Conservation (phyloP, 2,113 vertebrate species). For the Centrocercus urophasianus region DNA sequence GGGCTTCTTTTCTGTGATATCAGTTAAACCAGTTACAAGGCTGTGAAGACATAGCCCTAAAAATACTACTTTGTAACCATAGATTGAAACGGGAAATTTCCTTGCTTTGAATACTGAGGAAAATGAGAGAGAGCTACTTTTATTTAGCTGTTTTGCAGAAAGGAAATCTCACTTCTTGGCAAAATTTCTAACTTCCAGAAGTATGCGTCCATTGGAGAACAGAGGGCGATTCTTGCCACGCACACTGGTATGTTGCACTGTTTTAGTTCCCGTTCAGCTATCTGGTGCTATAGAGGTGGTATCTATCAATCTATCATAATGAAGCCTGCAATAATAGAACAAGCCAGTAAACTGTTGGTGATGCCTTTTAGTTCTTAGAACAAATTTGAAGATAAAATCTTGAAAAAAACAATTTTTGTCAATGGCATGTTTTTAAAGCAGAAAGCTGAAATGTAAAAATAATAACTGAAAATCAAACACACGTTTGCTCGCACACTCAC, state of each 20-base stretch:
- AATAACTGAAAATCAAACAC: not conserved
- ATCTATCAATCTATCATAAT: not conserved
- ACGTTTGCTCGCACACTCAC: fast-evolving
- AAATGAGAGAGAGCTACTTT: not conserved
- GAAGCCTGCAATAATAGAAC: not conserved
- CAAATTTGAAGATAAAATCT: not conserved
- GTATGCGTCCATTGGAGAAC: not conserved
- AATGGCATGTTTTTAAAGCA: not conserved
- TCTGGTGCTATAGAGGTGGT: fast-evolving
- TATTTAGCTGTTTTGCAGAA: not conserved
- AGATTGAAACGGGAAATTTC: not conserved
- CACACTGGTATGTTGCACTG: not conserved
- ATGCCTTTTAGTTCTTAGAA: not conserved
- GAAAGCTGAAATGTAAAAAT: not conserved
- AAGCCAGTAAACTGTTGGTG: not conserved
- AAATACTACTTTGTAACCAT: not conserved
- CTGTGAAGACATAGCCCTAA: not conserved
- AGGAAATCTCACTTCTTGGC: not conserved
- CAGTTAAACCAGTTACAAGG: not conserved
- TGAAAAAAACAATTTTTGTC: not conserved
- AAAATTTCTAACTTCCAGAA: not conserved
- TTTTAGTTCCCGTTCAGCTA: not conserved
- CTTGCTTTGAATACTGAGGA: not conserved
- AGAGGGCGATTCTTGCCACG: not conserved
- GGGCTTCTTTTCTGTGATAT: not conserved